Percentiles rank a stretch among this genome's conserved stretches.
These are phyloP conservation scores for Scotopteryx bipunctaria DNA, from an alignment of 2,888 invertebrate species.

Conservation along the genomic window DNA sequence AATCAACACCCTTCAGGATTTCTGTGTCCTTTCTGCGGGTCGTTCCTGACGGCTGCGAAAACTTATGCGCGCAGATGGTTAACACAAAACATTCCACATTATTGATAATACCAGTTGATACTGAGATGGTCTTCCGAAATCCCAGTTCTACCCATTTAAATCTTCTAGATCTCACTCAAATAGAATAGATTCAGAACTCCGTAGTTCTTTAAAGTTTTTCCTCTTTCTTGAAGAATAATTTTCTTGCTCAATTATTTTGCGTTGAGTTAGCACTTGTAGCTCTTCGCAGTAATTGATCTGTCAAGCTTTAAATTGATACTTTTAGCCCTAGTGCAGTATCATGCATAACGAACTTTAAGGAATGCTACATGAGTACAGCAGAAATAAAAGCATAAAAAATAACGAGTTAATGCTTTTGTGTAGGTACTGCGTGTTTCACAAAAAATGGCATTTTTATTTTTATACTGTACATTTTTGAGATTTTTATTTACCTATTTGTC, in stretches of 20 bases:
- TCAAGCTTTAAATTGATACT: slow-evolving; percentile 54
- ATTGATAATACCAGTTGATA: no score
- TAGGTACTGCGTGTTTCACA: no score
- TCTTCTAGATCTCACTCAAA: no score
- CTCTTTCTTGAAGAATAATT: background rate
- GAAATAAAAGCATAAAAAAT: no score
- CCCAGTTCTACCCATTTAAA: no score
- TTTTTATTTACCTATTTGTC: no score
- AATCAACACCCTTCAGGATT: slow-evolving; percentile 40
- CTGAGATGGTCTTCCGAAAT: no score
- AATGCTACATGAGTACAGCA: background rate
- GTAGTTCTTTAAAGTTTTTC: background rate
- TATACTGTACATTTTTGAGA: no score
- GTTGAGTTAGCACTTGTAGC: slow-evolving; percentile 59
- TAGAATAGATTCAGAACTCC: no score
- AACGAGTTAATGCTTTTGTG: no score
- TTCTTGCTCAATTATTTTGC: background rate
- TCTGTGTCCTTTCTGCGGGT: slow-evolving; percentile 9
- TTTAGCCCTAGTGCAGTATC: slow-evolving; percentile 48
- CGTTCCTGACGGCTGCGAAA: background rate
- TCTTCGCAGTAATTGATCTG: slow-evolving; percentile 60
- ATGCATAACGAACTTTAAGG: background rate
- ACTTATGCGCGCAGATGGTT: background rate
- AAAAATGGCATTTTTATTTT: no score
- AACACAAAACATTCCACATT: no score